phyloP scores from a whole-genome alignment of 2,888 invertebrate species.

The Cacoxenus indagator region DNA sequence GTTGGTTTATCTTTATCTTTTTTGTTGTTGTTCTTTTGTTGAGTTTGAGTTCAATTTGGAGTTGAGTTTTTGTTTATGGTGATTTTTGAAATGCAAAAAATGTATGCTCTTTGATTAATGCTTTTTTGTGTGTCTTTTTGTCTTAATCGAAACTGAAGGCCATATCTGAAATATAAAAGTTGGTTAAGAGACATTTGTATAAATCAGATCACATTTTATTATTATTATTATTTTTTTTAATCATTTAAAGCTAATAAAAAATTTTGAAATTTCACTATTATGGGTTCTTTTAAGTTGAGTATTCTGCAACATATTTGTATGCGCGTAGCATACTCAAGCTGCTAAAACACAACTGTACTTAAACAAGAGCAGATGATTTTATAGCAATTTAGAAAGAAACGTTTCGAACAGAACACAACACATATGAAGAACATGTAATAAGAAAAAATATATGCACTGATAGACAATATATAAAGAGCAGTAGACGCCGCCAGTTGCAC shows the following conservation, averaged over 20 bases:
- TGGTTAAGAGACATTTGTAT: conserved; percentile 37
- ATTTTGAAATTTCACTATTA: neutral
- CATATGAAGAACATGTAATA: conserved; percentile 47
- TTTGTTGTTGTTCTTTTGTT: conserved; percentile 4
- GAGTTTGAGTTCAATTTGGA: neutral
- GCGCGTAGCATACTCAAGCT: too few relatives aligned
- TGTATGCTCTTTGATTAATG: neutral
- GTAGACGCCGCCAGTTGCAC: conserved; percentile 48
- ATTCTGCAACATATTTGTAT: neutral
- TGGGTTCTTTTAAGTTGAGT: neutral
- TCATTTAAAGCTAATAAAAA: neutral
- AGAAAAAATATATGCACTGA: conserved; percentile 49
- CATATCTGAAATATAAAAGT: conserved; percentile 70
- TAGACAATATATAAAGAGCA: conserved; percentile 39
- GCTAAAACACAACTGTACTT: neutral
- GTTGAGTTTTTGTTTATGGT: neutral
- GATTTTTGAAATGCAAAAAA: neutral
- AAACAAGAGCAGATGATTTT: neutral
- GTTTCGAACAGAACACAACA: conserved; percentile 18
- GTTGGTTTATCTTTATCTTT: neutral
- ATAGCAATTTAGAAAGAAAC: neutral
- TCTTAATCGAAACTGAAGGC: conserved; percentile 71
- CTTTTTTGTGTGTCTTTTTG: conserved; percentile 1
- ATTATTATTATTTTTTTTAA: neutral
- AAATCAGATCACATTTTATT: neutral